Percentiles rank a stretch among this genome's conserved stretches.
These are phyloP conservation scores for Synergus laeviventris DNA, from an alignment of 2,888 invertebrate species.

Conservation along the genomic window DNA sequence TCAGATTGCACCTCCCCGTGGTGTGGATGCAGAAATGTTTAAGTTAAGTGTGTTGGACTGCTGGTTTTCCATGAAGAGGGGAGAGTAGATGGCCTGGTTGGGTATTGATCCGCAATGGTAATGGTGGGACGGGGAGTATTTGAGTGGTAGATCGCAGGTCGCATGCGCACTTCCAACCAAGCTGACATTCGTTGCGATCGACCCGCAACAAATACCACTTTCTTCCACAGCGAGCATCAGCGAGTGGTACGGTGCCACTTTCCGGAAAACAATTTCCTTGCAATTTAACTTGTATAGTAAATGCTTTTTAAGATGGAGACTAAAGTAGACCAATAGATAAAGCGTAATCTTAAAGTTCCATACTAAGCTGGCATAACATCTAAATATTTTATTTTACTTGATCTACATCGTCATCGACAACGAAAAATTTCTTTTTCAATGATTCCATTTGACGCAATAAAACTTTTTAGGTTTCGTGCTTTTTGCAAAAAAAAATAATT, in stretches of 20 bases:
- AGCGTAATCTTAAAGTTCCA: no score
- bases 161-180: slow-evolving; percentile 52
- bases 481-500: no score
- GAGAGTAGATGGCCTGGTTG: slow-evolving; percentile 72
- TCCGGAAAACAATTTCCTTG: slow-evolving; percentile 3
- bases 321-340: background rate
- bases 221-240: slow-evolving; percentile 15
- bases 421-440: no score
- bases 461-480: no score
- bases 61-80: slow-evolving; percentile 55
- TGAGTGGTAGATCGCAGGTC: slow-evolving; percentile 52
- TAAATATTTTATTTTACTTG: no score
- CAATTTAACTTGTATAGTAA: background rate
- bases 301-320: background rate
- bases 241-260: slow-evolving; percentile 47
- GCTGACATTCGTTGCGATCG: slow-evolving; percentile 53
- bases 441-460: no score
- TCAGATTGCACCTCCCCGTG: slow-evolving; percentile 33
- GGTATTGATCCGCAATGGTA: slow-evolving; percentile 73
- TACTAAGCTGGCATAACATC: no score
- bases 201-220: slow-evolving; percentile 49
- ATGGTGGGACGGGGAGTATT: slow-evolving; percentile 53
- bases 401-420: no score
- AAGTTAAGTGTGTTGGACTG: slow-evolving; percentile 42
- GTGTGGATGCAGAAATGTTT: slow-evolving; percentile 17